Evolutionary conservation across 1,140 invertebrate species (phyloP).

Genomic region (Drepana arcuata): DNA sequence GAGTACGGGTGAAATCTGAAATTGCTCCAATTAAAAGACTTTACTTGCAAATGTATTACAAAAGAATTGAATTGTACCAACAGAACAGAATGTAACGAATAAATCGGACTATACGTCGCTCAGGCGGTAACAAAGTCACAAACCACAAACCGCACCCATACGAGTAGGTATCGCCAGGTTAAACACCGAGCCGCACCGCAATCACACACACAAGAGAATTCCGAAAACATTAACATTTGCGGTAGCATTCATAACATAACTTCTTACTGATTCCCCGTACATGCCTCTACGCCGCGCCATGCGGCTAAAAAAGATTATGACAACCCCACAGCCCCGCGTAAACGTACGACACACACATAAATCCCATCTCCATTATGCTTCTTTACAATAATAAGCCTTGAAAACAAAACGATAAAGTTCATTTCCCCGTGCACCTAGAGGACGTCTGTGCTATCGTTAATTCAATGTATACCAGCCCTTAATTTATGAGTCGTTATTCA

Average conservation of each 20-base stretch:
- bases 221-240: conserved; percentile 12
- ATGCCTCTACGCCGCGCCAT: conserved; percentile 50
- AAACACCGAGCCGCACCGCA: too few relatives aligned
- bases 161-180: too few relatives aligned
- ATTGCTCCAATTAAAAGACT: too few relatives aligned
- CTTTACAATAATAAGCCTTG: conserved; percentile 30
- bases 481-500: conserved; percentile 55
- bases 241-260: conserved; percentile 33
- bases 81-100: too few relatives aligned
- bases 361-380: conserved; percentile 28
- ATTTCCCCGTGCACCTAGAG: conserved; percentile 16
- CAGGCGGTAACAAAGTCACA: too few relatives aligned
- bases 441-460: conserved; percentile 43
- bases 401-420: conserved; percentile 15
- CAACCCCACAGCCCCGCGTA: conserved; percentile 37
- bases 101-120: too few relatives aligned
- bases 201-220: too few relatives aligned
- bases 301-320: conserved; percentile 70
- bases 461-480: conserved; percentile 56
- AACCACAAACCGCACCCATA: too few relatives aligned
- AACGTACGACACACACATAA: conserved; percentile 46
- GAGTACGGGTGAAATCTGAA: conserved; percentile 19
- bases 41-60: too few relatives aligned
- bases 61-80: too few relatives aligned
- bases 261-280: conserved; percentile 44